Evolutionary conservation across 2,113 vertebrate genomes (phyloP), one percentile per base, ranked within the genome.

Genomic region (Ondatra zibethicus): DNA sequence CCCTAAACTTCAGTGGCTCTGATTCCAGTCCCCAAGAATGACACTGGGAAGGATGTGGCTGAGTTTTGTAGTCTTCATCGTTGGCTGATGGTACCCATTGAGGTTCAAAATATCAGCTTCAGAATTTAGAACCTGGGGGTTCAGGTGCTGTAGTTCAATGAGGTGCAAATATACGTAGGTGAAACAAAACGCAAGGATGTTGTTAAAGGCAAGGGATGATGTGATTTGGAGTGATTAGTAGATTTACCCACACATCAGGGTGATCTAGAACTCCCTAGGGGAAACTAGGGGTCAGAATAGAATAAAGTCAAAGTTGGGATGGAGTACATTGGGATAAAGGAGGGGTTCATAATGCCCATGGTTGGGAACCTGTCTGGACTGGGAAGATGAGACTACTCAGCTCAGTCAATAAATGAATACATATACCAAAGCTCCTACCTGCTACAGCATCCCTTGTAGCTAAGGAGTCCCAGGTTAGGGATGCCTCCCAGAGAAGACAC

Each of bases 181-280:
- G 1, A 63, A 94, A 97, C 91, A 97, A 93, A 90, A 77, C 92
- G 63, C 0, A 0, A 42, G 80, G 52, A 95, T 95, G 97, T 98
- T 78, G 92, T 93, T 89, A 92, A 97, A 72, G 87, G 96, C 94
- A 63, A 86, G 96, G 31, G n/a, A 89, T 81, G 82, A 91, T 77
- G 33, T 86, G 47, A 89, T 86, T 27, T 0, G 0, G 65, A 52
- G 61, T 39, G 95, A 76, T 89, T 61, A 36, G 12, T 81, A 93
- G 89, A 78, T 19, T 81, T 52, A 89, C 25, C 58, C 21, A 45
- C 1, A 27, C 31, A 45, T 92, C 55, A 82, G 31, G 39, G 17
- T 58, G 61, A 80, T 61, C 89, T 63, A 47, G 86, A 91, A 42
- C 45, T 47, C 86, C 9, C n/a, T 93, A 45, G 81, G 76, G 36